Conservation (phyloP, 2,113 vertebrate genomes). For the Tympanuchus pallidicinctus region DNA sequence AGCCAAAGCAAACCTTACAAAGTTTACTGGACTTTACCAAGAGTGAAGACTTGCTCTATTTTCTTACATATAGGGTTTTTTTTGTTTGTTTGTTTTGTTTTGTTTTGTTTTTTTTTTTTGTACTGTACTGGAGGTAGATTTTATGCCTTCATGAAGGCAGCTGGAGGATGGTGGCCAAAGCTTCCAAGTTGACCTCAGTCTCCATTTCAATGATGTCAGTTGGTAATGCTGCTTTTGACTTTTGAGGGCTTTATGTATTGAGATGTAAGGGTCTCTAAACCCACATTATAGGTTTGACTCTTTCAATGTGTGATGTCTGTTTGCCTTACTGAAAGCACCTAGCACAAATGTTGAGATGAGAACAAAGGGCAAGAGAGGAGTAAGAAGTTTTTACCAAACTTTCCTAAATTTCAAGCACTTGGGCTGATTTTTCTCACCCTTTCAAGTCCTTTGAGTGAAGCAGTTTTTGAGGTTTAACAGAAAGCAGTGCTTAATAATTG, state of each 20-base stretch:
- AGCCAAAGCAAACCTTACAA: not conserved
- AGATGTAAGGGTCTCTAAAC: not conserved
- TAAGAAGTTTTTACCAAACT: not conserved
- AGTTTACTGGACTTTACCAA: not conserved
- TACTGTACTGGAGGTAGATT: not conserved
- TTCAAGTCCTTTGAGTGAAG: not conserved
- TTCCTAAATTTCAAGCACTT: slow-evolving; percentile 8
- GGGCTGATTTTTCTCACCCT: not conserved
- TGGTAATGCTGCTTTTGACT: not conserved
- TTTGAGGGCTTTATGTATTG: not conserved
- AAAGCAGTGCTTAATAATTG: not conserved
- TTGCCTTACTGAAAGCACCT: not conserved
- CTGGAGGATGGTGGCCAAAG: not conserved
- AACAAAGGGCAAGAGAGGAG: not conserved
- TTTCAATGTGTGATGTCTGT: not conserved
- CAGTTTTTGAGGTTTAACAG: slow-evolving; percentile 25
- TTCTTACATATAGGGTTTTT: not conserved
- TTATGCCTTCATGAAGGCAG: fast-evolving
- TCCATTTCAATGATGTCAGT: fast-evolving
- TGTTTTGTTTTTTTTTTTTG: not conserved
- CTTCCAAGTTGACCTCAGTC: not conserved
- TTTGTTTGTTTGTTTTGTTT: not conserved
- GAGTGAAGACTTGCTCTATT: not conserved
- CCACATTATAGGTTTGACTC: not conserved
- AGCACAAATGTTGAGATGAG: not conserved